Evolutionary conservation across 1,140 invertebrate genomes (phyloP).

Genomic region (Drosophila melanogaster): DNA sequence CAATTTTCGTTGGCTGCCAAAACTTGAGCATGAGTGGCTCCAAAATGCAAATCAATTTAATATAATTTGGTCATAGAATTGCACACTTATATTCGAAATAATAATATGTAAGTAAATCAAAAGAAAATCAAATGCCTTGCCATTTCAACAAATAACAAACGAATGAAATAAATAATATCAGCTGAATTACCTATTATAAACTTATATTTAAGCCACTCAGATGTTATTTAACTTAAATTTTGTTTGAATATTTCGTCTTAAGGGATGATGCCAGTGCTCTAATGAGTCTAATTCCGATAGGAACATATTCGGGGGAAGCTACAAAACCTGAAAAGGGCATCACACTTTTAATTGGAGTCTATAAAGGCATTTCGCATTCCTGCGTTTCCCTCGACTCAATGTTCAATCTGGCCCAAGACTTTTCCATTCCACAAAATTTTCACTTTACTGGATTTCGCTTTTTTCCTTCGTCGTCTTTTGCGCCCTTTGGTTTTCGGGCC

Average conservation of each 20-base stretch:
- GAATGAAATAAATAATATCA: no score
- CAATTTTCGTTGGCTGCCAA: constrained; percentile 40
- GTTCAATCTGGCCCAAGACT: constrained; percentile 15
- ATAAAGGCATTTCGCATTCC: constrained; percentile 18
- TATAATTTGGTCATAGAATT: background rate
- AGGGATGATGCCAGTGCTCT: no score
- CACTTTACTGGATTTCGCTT: constrained; percentile 22
- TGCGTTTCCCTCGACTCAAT: background rate
- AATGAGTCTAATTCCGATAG: background rate
- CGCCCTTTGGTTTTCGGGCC: background rate
- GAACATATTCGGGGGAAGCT: background rate
- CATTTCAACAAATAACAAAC: no score
- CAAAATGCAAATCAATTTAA: background rate
- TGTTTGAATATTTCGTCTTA: no score
- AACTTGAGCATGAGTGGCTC: constrained; percentile 10
- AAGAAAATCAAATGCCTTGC: no score
- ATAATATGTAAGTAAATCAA: no score
- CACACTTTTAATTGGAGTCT: constrained; percentile 24
- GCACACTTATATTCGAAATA: no score
- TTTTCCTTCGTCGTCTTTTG: background rate
- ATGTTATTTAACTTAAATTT: no score
- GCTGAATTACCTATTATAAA: no score
- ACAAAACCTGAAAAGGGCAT: background rate
- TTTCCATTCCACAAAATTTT: constrained; percentile 11
- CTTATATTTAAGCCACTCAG: no score